Conservation (phyloP, 2,888 invertebrate species). For the Andrena hattorfiana region DNA sequence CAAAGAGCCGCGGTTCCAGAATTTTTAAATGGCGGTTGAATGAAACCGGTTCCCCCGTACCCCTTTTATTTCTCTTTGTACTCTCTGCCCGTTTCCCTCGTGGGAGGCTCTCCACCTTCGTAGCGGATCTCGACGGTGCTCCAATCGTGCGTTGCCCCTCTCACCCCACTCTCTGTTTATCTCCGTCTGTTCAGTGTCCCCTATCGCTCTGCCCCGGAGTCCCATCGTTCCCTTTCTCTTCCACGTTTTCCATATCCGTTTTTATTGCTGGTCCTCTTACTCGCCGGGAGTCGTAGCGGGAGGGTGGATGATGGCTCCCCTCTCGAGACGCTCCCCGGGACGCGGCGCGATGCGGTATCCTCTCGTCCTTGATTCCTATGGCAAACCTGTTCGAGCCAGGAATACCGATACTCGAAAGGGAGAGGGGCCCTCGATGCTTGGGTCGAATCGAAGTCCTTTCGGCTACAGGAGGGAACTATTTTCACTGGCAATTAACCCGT, state of each 20-base stretch:
- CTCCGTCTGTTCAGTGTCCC: not conserved
- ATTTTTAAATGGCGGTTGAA: constrained; percentile 83
- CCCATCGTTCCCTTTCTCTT: not conserved
- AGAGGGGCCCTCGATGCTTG: not conserved
- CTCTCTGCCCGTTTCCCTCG: constrained; percentile 45
- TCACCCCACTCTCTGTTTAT: constrained; percentile 4
- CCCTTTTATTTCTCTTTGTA: constrained; percentile 41
- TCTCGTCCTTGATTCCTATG: constrained; percentile 63
- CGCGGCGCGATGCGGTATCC: constrained; percentile 57
- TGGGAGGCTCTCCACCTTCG: constrained; percentile 63
- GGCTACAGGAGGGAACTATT: not conserved
- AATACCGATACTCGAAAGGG: constrained; percentile 54
- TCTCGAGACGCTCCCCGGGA: constrained; percentile 55
- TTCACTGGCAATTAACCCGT: not conserved
- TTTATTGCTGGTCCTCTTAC: constrained; percentile 21
- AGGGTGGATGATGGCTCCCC: constrained; percentile 41
- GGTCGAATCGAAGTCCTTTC: constrained; percentile 45
- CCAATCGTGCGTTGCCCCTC: constrained; percentile 52
- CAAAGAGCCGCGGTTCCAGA: constrained; percentile 78
- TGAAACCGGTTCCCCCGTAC: constrained; percentile 82
- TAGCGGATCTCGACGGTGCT: constrained; percentile 62
- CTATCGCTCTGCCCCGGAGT: not conserved
- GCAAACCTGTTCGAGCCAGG: constrained; percentile 57
- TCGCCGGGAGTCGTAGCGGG: constrained; percentile 46
- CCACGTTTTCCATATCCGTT: constrained; percentile 29